Evolutionary conservation across 2,888 invertebrate species (phyloP), one percentile per base, ranked within the genome.

Genomic region (Drosophila kokeensis): DNA sequence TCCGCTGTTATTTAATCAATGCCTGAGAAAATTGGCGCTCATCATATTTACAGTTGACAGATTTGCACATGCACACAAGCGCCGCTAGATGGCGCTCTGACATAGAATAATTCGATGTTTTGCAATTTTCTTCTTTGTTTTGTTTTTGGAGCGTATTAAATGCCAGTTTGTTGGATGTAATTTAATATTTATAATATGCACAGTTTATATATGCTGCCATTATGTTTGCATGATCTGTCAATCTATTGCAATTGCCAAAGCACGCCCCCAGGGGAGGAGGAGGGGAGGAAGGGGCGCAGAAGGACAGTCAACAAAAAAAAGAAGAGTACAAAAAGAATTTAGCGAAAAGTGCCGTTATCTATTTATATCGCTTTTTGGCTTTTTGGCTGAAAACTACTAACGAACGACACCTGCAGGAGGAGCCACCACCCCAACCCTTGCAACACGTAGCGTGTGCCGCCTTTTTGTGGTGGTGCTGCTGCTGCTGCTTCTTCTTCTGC

Each of bases 331-430:
- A 64, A 84, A 73, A 70, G 61, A 68, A 55, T 34, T 38, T 21
- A 40, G 76, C 79, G 82, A 81, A 86, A 86, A 89, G 89, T 86
- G 78, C 70, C 68, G 89, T 87, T 86, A 86, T 86, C 85, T 89
- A 87, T 86, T 86, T 89, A 89, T 89, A 85, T 85, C 85, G 85
- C 71, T 83, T 87, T 87, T 88, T 88, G 83, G 89, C 89, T 86
- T 87, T 88, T 86, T 42, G 57, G 57, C 80, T 79, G 87, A 89
- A 89, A 89, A 83, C 76, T 83, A 74, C 86, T 87, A 87, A 87
- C 89, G 82, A 83, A 87, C 84, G 83, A 87, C 85, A 87, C 89
- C 87, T 85, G 85, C 79, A 75, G 74, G 70, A 54, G 48, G 40
- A 57, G 18, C 50, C 63, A 40, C 15, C 40, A 48, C 1, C 0